Conservation (phyloP, 2,888 invertebrate genomes). For the Pheosia gnoma region DNA sequence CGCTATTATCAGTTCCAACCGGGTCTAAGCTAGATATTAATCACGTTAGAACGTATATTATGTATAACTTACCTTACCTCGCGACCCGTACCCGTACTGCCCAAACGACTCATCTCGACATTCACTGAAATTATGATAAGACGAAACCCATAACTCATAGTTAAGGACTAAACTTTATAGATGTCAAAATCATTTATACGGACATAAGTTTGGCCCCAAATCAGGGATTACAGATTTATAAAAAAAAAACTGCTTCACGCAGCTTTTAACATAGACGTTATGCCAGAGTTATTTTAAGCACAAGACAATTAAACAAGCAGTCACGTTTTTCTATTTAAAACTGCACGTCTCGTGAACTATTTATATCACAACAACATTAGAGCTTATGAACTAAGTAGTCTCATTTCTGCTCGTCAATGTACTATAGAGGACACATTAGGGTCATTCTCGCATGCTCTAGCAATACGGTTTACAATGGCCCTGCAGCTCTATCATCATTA, state of each 20-base stretch:
- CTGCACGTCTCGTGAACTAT: slow-evolving; percentile 1
- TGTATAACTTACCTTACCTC: slow-evolving; percentile 41
- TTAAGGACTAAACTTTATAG: slow-evolving; percentile 11
- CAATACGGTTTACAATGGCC: no score
- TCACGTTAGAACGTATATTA: slow-evolving; percentile 32
- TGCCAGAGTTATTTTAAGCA: background rate
- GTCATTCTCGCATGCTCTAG: no score
- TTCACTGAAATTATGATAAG: slow-evolving; percentile 22
- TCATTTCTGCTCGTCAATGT: background rate
- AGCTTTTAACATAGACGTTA: background rate
- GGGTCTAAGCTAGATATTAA: slow-evolving; percentile 37
- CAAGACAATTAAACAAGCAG: background rate
- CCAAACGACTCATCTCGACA: slow-evolving; percentile 22
- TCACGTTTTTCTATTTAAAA: background rate
- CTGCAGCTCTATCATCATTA: no score
- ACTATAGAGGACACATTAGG: no score
- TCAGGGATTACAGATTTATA: background rate
- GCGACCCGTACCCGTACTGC: slow-evolving; percentile 31
- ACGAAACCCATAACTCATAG: slow-evolving; percentile 18
- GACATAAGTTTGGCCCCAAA: slow-evolving; percentile 11
- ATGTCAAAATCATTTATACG: slow-evolving; percentile 10
- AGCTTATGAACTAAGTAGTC: background rate
- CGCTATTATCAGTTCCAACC: slow-evolving; percentile 28
- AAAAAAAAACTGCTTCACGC: background rate
- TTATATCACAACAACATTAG: background rate